Percentiles rank a stretch among this genome's conserved stretches.
phyloP scores from a whole-genome alignment of 2,113 vertebrate genomes.

The Perca flavescens region DNA sequence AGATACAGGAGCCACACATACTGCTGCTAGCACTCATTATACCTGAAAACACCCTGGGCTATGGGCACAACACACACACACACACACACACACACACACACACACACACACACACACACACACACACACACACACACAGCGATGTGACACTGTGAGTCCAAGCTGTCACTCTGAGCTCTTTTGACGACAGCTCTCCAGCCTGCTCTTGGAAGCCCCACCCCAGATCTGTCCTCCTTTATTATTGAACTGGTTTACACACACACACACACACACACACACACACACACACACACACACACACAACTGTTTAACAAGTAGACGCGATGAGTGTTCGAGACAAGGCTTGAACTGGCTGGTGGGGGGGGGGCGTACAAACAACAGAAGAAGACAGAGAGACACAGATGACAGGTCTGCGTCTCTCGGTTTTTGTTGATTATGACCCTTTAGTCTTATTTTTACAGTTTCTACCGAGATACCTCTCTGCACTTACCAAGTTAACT shows the following conservation, averaged over 20 bases:
- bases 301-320: slow-evolving; percentile 51
- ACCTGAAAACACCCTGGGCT: slow-evolving; percentile 60
- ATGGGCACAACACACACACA: slow-evolving; percentile 12
- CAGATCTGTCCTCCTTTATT: slow-evolving; percentile 71
- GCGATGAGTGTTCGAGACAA: slow-evolving; percentile 54
- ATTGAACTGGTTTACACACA: slow-evolving; percentile 14
- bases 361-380: not conserved
- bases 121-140: not conserved
- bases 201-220: slow-evolving; percentile 52
- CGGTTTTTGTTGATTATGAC: not conserved
- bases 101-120: slow-evolving; percentile 20
- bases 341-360: slow-evolving; percentile 48
- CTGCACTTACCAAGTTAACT: not conserved
- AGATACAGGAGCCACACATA: slow-evolving; percentile 49
- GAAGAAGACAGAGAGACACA: slow-evolving; percentile 1
- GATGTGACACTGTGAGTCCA: slow-evolving; percentile 44
- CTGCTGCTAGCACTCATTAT: slow-evolving; percentile 47
- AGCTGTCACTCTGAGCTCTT: slow-evolving; percentile 69
- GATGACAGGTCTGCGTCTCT: not conserved
- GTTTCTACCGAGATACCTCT: not conserved
- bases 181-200: slow-evolving; percentile 55
- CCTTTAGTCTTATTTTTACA: not conserved
- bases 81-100: slow-evolving; percentile 2
- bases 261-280: not conserved
- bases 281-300: slow-evolving; percentile 1